phyloP scores from a whole-genome alignment of 2,797 vertebrate genomes.

The Arctocebus calabarensis region DNA sequence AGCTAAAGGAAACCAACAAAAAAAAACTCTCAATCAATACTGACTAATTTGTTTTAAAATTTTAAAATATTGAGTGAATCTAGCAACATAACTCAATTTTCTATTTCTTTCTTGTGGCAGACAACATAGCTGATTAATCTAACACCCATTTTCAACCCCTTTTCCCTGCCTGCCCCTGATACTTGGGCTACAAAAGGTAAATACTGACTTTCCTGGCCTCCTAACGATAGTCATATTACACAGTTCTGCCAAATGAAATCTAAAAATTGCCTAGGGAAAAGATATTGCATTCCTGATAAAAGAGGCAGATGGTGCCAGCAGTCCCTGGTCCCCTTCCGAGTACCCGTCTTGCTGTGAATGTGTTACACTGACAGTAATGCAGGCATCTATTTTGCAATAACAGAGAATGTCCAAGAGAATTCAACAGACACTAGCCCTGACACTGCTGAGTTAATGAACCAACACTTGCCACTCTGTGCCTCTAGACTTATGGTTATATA shows the following conservation, averaged over 20 bases:
- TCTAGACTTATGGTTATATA: not conserved
- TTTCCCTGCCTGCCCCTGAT: slow-evolving; percentile 31
- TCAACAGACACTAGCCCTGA: slow-evolving; percentile 9
- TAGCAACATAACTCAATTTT: slow-evolving; percentile 14
- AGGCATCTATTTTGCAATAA: slow-evolving; percentile 55
- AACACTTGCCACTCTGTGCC: not conserved
- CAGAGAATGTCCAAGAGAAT: slow-evolving; percentile 43
- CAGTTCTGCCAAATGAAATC: slow-evolving; percentile 67
- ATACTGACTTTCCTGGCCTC: slow-evolving; percentile 52
- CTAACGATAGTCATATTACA: slow-evolving; percentile 50
- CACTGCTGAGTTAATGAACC: not conserved
- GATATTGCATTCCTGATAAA: slow-evolving; percentile 57
- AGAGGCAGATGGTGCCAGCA: slow-evolving; percentile 65
- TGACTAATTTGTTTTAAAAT: slow-evolving; percentile 29
- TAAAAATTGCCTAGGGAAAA: slow-evolving; percentile 74
- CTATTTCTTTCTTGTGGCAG: slow-evolving; percentile 28
- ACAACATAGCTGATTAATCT: slow-evolving; percentile 34
- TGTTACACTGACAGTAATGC: not conserved
- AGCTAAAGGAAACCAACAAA: slow-evolving; percentile 50
- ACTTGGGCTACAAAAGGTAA: slow-evolving; percentile 58
- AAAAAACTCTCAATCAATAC: not conserved
- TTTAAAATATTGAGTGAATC: slow-evolving; percentile 58
- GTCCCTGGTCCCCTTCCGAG: slow-evolving; percentile 18
- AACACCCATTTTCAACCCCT: slow-evolving; percentile 43
- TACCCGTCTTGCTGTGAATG: slow-evolving; percentile 38